Conservation (phyloP, 1,140 invertebrate genomes). For the Phortica variegata region DNA sequence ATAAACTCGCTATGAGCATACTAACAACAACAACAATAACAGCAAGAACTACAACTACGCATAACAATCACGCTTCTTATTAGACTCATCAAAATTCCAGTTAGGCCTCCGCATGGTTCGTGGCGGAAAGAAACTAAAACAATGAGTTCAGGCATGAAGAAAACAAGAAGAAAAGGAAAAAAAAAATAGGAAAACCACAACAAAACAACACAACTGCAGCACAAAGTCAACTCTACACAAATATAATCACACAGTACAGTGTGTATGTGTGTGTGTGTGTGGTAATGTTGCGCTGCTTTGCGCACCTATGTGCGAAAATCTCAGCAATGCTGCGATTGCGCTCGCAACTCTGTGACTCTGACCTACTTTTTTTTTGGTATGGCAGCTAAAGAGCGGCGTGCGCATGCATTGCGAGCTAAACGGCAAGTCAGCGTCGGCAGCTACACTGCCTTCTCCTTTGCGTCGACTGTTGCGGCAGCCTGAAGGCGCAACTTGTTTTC, state of each 20-base stretch:
- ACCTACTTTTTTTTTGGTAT: conserved; percentile 16
- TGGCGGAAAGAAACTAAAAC: too few relatives aligned
- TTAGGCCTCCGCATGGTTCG: too few relatives aligned
- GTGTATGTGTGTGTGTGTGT: too few relatives aligned
- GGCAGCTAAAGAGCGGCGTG: conserved; percentile 30
- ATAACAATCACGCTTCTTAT: neutral
- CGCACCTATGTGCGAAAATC: conserved; percentile 31
- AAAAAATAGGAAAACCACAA: too few relatives aligned
- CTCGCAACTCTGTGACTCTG: conserved; percentile 1
- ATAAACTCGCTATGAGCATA: conserved; percentile 26
- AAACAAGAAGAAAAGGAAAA: too few relatives aligned
- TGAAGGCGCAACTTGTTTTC: conserved; percentile 43
- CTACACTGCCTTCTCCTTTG: neutral
- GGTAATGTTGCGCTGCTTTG: neutral
- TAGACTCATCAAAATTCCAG: too few relatives aligned
- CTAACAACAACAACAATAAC: conserved; percentile 36
- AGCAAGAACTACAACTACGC: conserved; percentile 17
- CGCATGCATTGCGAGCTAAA: conserved; percentile 41
- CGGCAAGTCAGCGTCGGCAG: conserved; percentile 19
- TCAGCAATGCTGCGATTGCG: conserved; percentile 24
- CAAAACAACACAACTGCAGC: too few relatives aligned
- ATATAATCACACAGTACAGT: too few relatives aligned
- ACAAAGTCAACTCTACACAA: too few relatives aligned
- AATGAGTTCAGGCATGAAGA: too few relatives aligned
- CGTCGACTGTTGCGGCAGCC: too few relatives aligned